A percentile compares a stretch with the other conserved stretches of the same genome.
Conservation (phyloP, 2,888 invertebrate species). For the Calliscelio sp. region DNA sequence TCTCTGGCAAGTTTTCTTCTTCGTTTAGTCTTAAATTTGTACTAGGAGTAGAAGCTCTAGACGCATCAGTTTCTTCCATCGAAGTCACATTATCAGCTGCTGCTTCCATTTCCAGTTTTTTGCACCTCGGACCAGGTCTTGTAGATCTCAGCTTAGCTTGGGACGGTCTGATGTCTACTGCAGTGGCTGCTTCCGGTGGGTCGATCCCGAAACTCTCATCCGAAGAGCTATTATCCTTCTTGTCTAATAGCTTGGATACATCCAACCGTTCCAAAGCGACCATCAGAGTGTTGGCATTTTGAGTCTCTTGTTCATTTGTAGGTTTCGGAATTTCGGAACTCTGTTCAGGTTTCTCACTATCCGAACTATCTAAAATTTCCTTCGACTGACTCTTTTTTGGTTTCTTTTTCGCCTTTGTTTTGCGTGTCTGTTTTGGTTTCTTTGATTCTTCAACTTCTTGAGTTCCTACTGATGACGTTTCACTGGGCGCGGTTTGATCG, state of each 20-base stretch:
- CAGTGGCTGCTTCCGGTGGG: constrained; percentile 79
- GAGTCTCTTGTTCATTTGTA: constrained; percentile 64
- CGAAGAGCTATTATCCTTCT: constrained; percentile 82
- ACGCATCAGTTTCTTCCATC: constrained; percentile 79
- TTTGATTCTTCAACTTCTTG: constrained; percentile 58
- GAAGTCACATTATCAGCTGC: constrained; percentile 75
- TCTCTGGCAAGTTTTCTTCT: constrained; percentile 49
- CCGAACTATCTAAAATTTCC: constrained; percentile 75
- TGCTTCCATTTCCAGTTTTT: constrained; percentile 55
- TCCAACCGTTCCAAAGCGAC: constrained; percentile 81
- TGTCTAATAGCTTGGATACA: constrained; percentile 79
- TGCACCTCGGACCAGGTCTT: neutral
- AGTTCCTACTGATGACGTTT: constrained; percentile 38
- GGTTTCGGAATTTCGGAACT: constrained; percentile 3
- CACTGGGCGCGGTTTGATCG: constrained; percentile 6
- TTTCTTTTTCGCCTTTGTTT: constrained; percentile 54
- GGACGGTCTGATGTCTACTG: constrained; percentile 82
- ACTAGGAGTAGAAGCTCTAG: constrained; percentile 81
- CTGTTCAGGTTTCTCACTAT: constrained; percentile 76
- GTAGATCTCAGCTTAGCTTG: constrained; percentile 65
- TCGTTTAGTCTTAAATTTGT: constrained; percentile 27
- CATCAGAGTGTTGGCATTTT: constrained; percentile 75
- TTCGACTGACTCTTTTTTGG: constrained; percentile 67
- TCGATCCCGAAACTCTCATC: constrained; percentile 84
- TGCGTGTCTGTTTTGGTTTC: constrained; percentile 51